Conservation (phyloP, 2,113 vertebrate genomes). For the Neogobius melanostomus region DNA sequence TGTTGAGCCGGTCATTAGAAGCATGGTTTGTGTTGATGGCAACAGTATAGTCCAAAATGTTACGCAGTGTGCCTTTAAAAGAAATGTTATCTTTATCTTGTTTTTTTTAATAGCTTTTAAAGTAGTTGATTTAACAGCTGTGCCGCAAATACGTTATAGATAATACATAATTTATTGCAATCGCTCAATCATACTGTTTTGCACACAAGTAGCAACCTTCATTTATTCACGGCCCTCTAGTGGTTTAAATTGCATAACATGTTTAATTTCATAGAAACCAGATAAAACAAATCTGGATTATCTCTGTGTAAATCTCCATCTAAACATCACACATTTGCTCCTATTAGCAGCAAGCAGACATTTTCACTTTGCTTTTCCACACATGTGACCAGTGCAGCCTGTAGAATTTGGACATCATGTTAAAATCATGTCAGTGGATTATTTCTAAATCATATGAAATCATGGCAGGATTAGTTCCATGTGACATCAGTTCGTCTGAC, state of each 20-base stretch:
- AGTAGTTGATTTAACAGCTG: background rate
- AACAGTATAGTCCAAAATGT: no score
- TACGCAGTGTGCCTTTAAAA: no score
- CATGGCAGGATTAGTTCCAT: slow-evolving; percentile 64
- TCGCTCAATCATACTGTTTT: background rate
- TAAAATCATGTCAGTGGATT: slow-evolving; percentile 68
- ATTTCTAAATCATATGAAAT: slow-evolving; percentile 69
- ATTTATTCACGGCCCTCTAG: background rate
- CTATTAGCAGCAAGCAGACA: background rate
- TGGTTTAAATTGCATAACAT: background rate
- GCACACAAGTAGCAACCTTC: background rate
- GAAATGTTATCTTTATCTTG: no score
- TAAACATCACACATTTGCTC: slow-evolving; percentile 13
- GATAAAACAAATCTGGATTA: slow-evolving; percentile 30
- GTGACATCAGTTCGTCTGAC: slow-evolving; percentile 64
- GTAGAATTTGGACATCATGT: slow-evolving; percentile 45
- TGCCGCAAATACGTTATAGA: background rate
- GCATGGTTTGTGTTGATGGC: no score
- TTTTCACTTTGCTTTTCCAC: slow-evolving; percentile 24
- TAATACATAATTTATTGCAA: no score
- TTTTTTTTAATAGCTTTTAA: background rate
- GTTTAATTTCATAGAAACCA: background rate
- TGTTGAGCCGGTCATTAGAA: no score
- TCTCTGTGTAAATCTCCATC: background rate
- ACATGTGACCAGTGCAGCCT: slow-evolving; percentile 17